Conservation (phyloP, 2,797 vertebrate species). For the Chloroceryle amazona region DNA sequence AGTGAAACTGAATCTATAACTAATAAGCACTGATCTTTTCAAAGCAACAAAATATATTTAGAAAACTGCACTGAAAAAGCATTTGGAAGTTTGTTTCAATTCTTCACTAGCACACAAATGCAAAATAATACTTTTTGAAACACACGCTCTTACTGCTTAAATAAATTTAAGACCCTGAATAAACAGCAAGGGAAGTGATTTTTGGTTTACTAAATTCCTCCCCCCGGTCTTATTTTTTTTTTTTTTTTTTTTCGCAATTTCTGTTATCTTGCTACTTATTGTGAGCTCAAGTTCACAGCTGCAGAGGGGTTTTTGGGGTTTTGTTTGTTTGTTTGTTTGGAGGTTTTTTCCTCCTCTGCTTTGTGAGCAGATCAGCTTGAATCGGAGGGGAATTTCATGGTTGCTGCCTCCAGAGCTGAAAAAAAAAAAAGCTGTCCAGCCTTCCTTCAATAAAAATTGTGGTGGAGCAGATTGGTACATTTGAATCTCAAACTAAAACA, state of each 20-base stretch:
- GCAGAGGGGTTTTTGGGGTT: background rate
- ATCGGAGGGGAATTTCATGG: background rate
- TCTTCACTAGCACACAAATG: background rate
- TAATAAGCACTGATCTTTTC: background rate
- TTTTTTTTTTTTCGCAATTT: background rate
- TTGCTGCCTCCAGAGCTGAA: background rate
- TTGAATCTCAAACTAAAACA: background rate
- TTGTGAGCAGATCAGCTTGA: background rate
- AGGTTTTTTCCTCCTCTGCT: background rate
- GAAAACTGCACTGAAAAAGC: background rate
- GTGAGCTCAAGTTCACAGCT: constrained; percentile 7
- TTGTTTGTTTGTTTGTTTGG: background rate
- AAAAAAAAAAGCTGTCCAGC: background rate
- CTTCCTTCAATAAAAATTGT: background rate
- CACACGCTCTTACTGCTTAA: background rate
- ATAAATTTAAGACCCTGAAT: background rate
- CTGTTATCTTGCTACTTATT: constrained; percentile 18
- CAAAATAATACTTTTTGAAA: background rate
- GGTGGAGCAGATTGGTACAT: background rate
- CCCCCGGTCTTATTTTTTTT: too few relatives aligned
- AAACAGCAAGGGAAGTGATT: background rate
- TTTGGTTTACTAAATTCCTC: background rate
- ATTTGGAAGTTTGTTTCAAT: background rate
- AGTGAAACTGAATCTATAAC: background rate
- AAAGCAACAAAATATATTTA: background rate